Conservation (phyloP, 2,888 invertebrate species). For the Chelonus formosanus region DNA sequence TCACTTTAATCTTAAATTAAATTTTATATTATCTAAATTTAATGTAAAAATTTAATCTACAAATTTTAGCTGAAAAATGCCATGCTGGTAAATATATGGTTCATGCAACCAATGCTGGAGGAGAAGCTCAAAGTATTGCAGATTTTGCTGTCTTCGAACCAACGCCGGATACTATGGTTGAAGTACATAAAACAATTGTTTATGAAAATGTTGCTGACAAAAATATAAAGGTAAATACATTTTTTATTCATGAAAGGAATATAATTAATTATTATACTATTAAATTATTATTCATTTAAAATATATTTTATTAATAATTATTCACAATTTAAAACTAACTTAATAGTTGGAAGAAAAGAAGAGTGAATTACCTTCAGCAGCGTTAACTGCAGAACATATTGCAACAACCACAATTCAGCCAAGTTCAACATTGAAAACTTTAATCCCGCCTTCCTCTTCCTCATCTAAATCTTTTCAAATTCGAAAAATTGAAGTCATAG, state of each 20-base stretch:
- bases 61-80: slow-evolving; percentile 65
- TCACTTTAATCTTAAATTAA: not conserved
- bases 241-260: not conserved
- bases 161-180: slow-evolving; percentile 74
- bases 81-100: slow-evolving; percentile 84
- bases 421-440: slow-evolving; percentile 52
- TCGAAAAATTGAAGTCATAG: slow-evolving; percentile 51
- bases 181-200: slow-evolving; percentile 74
- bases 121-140: slow-evolving; percentile 84
- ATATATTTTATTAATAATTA: not conserved
- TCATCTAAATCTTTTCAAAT: slow-evolving; percentile 46
- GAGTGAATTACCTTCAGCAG: slow-evolving; percentile 55
- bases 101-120: slow-evolving; percentile 77
- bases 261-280: not conserved
- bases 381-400: slow-evolving; percentile 55
- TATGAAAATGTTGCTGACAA: slow-evolving; percentile 68
- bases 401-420: slow-evolving; percentile 59
- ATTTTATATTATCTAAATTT: not conserved
- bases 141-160: slow-evolving; percentile 79
- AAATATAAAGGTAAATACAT: slow-evolving; percentile 53
- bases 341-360: slow-evolving; percentile 56
- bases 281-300: slow-evolving; percentile 1
- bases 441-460: slow-evolving; percentile 44
- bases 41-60: too few species aligned
- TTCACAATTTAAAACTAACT: slow-evolving; percentile 21